phyloP scores from a whole-genome alignment of 2,888 invertebrate genomes.

The Synanthedon formicaeformis region DNA sequence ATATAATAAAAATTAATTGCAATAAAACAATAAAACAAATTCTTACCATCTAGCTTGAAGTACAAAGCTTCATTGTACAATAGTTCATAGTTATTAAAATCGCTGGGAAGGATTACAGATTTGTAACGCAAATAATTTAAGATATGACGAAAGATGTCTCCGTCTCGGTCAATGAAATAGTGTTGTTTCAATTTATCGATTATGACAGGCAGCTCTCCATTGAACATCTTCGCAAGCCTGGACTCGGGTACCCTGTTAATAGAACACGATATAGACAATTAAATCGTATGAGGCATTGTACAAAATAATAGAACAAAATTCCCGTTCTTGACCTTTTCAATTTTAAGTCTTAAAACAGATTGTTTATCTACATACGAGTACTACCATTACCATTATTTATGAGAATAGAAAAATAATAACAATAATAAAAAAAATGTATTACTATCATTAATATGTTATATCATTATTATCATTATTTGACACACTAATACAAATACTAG shows the following conservation, averaged over 20 bases:
- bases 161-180: conserved; percentile 98
- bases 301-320: background rate
- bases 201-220: conserved; percentile 95
- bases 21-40: background rate
- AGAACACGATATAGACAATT: background rate
- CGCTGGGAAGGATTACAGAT: conserved; percentile 85
- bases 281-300: background rate
- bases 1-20: no score
- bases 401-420: no score
- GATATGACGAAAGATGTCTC: conserved; percentile 97
- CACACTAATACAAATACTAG: no score
- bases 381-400: no score
- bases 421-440: no score
- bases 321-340: no score
- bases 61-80: conserved; percentile 91
- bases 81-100: conserved; percentile 88
- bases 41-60: conserved; percentile 90
- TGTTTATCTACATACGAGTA: no score
- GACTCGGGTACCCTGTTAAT: conserved; percentile 91
- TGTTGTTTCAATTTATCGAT: conserved; percentile 96
- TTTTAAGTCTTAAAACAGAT: no score
- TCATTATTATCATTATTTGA: no score
- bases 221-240: conserved; percentile 91
- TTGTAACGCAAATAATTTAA: conserved; percentile 96
- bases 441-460: no score